Evolutionary conservation across 2,888 invertebrate genomes (phyloP).

Genomic region (Fragum fragum): DNA sequence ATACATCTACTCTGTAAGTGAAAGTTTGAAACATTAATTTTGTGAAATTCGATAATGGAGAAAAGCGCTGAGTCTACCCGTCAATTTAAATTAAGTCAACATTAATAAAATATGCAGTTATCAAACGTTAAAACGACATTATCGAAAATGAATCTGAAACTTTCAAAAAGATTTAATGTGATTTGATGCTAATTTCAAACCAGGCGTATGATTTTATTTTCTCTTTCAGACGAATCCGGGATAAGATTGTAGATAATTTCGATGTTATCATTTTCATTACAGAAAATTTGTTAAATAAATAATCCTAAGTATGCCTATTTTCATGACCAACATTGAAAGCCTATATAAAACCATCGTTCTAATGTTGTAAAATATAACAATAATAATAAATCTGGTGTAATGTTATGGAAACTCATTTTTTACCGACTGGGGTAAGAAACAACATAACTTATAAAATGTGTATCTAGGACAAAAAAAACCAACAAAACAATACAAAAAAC

Average conservation of each 20-base stretch:
- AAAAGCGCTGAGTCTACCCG: not conserved
- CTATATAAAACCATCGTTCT: too few relatives aligned
- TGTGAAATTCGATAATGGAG: not conserved
- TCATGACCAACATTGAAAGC: too few relatives aligned
- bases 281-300: not conserved
- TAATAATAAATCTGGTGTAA: too few relatives aligned
- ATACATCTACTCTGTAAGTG: too few relatives aligned
- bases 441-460: too few relatives aligned
- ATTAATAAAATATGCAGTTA: not conserved
- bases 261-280: not conserved
- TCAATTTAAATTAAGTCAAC: slow-evolving; percentile 6
- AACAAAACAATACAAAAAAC: too few relatives aligned
- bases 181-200: slow-evolving; percentile 6
- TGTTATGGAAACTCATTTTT: too few relatives aligned
- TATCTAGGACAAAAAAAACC: too few relatives aligned
- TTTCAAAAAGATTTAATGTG: not conserved
- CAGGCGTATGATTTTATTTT: not conserved
- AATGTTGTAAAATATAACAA: too few relatives aligned
- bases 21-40: too few relatives aligned
- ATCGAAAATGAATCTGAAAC: not conserved
- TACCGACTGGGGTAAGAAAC: too few relatives aligned
- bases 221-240: not conserved
- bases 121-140: slow-evolving; percentile 6
- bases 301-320: not conserved
- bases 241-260: not conserved